phyloP scores from a whole-genome alignment of 2,888 invertebrate species.

The Leucophora obtusa region DNA sequence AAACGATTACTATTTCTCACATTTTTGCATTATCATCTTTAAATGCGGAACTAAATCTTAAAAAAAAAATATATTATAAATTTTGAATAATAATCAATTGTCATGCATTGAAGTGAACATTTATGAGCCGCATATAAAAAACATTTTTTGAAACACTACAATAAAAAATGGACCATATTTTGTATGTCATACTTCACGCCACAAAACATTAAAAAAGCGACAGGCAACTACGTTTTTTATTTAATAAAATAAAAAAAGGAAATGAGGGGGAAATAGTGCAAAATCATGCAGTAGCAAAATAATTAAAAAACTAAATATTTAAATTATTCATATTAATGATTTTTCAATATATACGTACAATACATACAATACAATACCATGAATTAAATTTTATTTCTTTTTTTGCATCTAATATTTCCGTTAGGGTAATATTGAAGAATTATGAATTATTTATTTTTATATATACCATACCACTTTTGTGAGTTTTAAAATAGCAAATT shows the following conservation, averaged over 20 bases:
- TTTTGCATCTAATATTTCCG: background rate
- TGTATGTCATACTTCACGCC: conserved; percentile 43
- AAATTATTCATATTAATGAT: conserved; percentile 14
- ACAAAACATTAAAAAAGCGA: conserved; percentile 19
- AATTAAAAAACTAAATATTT: conserved; percentile 42
- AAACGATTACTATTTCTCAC: background rate
- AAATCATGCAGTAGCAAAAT: conserved; percentile 58
- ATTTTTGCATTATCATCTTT: conserved; percentile 44
- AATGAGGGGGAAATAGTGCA: conserved; percentile 48
- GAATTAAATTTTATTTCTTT: too few relatives aligned
- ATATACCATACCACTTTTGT: background rate
- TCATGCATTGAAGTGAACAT: conserved; percentile 50
- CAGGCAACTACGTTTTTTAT: background rate
- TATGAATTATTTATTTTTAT: conserved; percentile 2
- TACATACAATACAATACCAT: background rate
- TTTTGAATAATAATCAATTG: conserved; percentile 40
- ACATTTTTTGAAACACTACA: conserved; percentile 17
- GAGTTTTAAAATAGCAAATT: too few relatives aligned
- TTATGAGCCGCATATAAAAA: conserved; percentile 44
- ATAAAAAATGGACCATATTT: conserved; percentile 29
- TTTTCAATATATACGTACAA: background rate
- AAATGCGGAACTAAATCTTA: conserved; percentile 53
- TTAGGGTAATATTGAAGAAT: background rate
- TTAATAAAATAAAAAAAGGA: conserved; percentile 19
- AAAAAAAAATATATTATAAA: conserved; percentile 15